phyloP scores from a whole-genome alignment of 2,888 invertebrate genomes.

The Heliconius ismenius region DNA sequence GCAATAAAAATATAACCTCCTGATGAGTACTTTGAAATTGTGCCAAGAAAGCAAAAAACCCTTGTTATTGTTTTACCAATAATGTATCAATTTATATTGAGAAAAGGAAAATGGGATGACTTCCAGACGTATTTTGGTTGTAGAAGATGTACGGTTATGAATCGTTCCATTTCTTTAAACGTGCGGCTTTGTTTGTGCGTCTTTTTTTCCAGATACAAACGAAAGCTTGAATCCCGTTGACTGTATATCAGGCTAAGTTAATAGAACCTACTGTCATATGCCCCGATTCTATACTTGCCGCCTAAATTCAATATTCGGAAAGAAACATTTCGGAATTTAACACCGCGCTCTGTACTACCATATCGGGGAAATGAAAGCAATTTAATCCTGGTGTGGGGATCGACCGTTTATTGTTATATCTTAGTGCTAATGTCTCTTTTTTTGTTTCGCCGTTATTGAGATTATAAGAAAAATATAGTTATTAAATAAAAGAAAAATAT shows the following conservation, averaged over 20 bases:
- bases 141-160: background rate
- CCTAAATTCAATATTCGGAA: too few relatives aligned
- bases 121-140: background rate
- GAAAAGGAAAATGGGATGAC: background rate
- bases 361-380: background rate
- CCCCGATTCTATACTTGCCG: background rate
- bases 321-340: background rate
- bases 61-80: conserved; percentile 1
- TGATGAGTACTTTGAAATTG: background rate
- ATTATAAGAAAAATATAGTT: background rate
- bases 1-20: background rate
- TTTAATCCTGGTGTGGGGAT: background rate
- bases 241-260: background rate
- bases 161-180: background rate
- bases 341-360: background rate
- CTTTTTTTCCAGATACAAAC: too few relatives aligned
- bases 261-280: background rate
- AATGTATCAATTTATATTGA: conserved; percentile 10
- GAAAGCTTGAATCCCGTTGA: background rate
- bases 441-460: too few relatives aligned
- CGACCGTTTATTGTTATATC: background rate
- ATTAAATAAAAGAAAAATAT: background rate
- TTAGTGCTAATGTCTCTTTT: too few relatives aligned
- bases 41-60: background rate
- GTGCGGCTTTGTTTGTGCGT: background rate